phyloP scores from a whole-genome alignment of 1,140 invertebrate genomes.

The Caenorhabditis remanei region DNA sequence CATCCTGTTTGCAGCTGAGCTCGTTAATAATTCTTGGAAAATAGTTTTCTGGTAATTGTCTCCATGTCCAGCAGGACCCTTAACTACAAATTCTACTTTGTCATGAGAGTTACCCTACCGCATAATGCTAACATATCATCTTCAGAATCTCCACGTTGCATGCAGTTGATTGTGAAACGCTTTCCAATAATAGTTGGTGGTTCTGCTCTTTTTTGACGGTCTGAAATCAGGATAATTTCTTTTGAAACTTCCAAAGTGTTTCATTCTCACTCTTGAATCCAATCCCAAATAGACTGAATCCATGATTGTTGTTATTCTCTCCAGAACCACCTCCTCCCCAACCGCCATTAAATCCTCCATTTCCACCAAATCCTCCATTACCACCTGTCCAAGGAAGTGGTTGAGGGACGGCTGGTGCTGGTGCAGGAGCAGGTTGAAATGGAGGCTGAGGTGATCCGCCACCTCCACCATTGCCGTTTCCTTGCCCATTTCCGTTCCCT shows the following conservation, averaged over 20 bases:
- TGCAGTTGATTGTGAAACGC: slow-evolving; percentile 62
- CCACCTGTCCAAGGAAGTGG: slow-evolving; percentile 27
- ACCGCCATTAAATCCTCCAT: slow-evolving; percentile 23
- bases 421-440: slow-evolving; percentile 26
- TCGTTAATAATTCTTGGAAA: slow-evolving; percentile 66
- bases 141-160: slow-evolving; percentile 61
- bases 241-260: neutral
- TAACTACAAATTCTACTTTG: neutral
- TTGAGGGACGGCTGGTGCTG: slow-evolving; percentile 14
- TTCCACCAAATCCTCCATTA: slow-evolving; percentile 38
- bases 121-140: slow-evolving; percentile 62
- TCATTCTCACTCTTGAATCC: slow-evolving; percentile 56
- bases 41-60: slow-evolving; percentile 64
- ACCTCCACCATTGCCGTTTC: slow-evolving; percentile 24
- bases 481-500: slow-evolving; percentile 9
- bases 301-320: slow-evolving; percentile 28
- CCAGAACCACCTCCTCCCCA: slow-evolving; percentile 31
- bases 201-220: slow-evolving; percentile 20
- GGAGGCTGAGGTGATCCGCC: neutral
- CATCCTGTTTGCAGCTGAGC: slow-evolving; percentile 64
- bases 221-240: neutral
- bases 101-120: neutral
- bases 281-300: slow-evolving; percentile 7
- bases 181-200: slow-evolving; percentile 50
- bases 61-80: slow-evolving; percentile 66